phyloP scores from a whole-genome alignment of 2,888 invertebrate genomes.

The Isoperla grammatica region DNA sequence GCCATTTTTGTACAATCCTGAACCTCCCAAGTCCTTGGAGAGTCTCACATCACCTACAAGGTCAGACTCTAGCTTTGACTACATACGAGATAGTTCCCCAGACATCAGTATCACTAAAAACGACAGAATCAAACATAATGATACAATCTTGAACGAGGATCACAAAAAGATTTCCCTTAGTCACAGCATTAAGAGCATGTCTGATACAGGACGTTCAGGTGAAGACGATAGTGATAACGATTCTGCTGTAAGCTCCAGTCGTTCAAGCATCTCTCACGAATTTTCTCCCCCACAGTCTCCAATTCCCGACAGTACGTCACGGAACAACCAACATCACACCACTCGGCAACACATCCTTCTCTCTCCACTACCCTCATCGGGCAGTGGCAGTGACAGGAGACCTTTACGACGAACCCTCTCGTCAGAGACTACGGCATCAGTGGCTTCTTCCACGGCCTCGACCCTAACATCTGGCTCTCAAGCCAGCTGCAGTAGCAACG shows the following conservation, averaged over 20 bases:
- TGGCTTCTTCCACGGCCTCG: slow-evolving; percentile 51
- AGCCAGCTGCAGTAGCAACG: slow-evolving; percentile 58
- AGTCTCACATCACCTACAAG: slow-evolving; percentile 54
- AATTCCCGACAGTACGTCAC: slow-evolving; percentile 48
- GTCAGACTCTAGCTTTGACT: slow-evolving; percentile 55
- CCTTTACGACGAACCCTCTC: slow-evolving; percentile 60
- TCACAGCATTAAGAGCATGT: slow-evolving; percentile 23
- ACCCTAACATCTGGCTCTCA: slow-evolving; percentile 69
- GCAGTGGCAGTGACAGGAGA: slow-evolving; percentile 32
- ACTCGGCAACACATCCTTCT: slow-evolving; percentile 21
- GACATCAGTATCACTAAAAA: slow-evolving; percentile 35
- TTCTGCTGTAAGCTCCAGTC: slow-evolving; percentile 80
- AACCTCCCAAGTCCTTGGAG: slow-evolving; percentile 52
- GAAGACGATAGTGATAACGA: slow-evolving; percentile 76
- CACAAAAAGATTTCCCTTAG: slow-evolving; percentile 17
- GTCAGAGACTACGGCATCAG: slow-evolving; percentile 66
- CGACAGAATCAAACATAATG: not conserved
- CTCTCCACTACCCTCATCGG: slow-evolving; percentile 34
- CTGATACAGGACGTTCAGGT: slow-evolving; percentile 40
- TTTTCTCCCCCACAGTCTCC: slow-evolving; percentile 70
- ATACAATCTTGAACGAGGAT: slow-evolving; percentile 19
- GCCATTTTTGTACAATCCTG: slow-evolving; percentile 36
- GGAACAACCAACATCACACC: slow-evolving; percentile 19
- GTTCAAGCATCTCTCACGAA: slow-evolving; percentile 70
- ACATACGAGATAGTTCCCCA: slow-evolving; percentile 37